Conservation (phyloP, 2,797 vertebrate species). For the Fratercula arctica region DNA sequence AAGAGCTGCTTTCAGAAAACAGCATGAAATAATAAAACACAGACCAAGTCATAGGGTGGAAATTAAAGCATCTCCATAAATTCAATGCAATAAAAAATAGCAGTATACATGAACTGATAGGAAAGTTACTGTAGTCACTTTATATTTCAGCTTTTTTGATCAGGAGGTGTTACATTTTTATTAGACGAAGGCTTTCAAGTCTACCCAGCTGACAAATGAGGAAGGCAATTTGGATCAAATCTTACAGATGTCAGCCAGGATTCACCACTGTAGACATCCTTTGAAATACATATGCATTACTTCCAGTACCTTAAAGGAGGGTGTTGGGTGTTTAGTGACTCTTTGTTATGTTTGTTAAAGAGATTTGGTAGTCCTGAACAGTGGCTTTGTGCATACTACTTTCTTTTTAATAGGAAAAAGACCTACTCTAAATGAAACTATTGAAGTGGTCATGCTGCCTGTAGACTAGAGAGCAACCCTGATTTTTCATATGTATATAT, state of each 20-base stretch:
- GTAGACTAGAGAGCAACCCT: background rate
- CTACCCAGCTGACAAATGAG: background rate
- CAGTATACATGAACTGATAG: background rate
- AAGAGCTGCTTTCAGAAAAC: background rate
- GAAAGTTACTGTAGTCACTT: background rate
- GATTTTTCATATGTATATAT: background rate
- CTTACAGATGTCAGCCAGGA: background rate
- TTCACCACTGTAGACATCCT: background rate
- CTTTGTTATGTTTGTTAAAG: background rate
- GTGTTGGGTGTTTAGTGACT: background rate
- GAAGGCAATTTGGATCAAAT: background rate
- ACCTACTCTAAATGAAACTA: background rate
- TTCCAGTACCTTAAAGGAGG: background rate
- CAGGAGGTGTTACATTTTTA: background rate
- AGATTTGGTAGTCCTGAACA: background rate
- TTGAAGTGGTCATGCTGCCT: background rate
- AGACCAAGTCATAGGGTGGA: background rate
- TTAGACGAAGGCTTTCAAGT: background rate
- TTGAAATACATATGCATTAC: background rate
- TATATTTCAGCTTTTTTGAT: background rate
- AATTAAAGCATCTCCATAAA: background rate
- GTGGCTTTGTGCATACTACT: background rate
- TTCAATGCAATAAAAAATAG: background rate
- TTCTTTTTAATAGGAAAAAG: background rate
- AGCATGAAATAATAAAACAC: background rate